Conservation (phyloP, 37 sponge, comb jelly and placozoan genomes). For the Beroe forskalii region DNA sequence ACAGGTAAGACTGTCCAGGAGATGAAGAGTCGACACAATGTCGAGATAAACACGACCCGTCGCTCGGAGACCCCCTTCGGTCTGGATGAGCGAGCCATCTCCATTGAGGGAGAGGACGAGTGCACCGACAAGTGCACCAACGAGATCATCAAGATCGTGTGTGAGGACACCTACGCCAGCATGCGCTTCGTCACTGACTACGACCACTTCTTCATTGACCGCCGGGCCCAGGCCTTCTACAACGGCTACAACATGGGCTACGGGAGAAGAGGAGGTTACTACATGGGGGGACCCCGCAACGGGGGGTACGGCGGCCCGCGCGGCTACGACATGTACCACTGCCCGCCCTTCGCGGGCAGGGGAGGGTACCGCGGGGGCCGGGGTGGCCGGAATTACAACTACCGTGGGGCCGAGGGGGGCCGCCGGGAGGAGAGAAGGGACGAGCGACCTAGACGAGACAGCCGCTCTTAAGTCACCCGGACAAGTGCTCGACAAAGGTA, state of each 20-base stretch:
- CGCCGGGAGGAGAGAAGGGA: background rate
- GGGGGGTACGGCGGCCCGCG: constrained; percentile 41
- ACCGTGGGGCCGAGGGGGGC: background rate
- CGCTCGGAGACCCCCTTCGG: constrained; percentile 56
- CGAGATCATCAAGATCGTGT: constrained; percentile 62
- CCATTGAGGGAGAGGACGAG: constrained; percentile 61
- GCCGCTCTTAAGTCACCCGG: background rate
- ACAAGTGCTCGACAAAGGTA: too few species aligned
- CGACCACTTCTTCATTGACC: constrained; percentile 58
- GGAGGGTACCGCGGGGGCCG: constrained; percentile 41
- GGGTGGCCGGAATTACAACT: background rate
- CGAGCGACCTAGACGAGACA: background rate
- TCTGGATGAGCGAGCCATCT: constrained; percentile 52
- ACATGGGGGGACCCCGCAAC: background rate
- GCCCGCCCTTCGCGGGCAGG: background rate
- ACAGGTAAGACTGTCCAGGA: constrained; percentile 60
- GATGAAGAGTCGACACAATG: constrained; percentile 40
- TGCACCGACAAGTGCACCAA: constrained; percentile 29
- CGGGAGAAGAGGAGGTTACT: background rate
- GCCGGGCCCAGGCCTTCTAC: constrained; percentile 40
- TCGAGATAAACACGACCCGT: constrained; percentile 61
- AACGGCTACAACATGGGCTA: constrained; percentile 2
- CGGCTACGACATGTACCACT: constrained; percentile 34
- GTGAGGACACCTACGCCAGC: constrained; percentile 59
- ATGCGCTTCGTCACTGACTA: constrained; percentile 65